Evolutionary conservation across 2,888 invertebrate species (phyloP).

Genomic region (Myopa testacea): DNA sequence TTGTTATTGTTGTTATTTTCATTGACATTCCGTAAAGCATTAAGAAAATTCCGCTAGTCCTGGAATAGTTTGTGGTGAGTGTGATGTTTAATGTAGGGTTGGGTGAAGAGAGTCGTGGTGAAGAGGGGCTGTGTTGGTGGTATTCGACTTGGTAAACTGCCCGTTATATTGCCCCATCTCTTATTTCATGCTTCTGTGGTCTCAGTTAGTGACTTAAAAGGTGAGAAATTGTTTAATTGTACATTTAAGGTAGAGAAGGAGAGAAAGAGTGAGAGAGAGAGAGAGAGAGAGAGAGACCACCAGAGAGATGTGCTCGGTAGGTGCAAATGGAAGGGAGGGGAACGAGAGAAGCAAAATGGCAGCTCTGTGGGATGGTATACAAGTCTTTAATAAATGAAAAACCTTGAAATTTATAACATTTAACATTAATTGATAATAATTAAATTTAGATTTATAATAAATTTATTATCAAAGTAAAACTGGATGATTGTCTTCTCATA

Average conservation of each 20-base stretch:
- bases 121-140: too few relatives aligned
- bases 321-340: neutral
- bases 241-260: neutral
- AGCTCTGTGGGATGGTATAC: too few relatives aligned
- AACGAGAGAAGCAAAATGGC: neutral
- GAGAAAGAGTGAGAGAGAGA: neutral
- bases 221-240: conserved; percentile 25
- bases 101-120: neutral
- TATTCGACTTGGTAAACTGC: neutral
- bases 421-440: too few relatives aligned
- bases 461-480: too few relatives aligned
- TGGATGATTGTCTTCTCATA: too few relatives aligned
- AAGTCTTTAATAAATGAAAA: too few relatives aligned
- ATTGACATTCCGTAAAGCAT: neutral
- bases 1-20: neutral
- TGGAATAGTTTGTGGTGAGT: neutral
- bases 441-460: too few relatives aligned
- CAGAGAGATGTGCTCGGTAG: too few relatives aligned
- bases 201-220: conserved; percentile 17
- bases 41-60: neutral
- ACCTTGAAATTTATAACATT: too few relatives aligned
- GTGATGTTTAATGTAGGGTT: neutral
- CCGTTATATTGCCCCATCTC: neutral
- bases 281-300: neutral
- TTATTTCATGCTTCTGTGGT: neutral